Conservation (phyloP, 1,140 invertebrate species). For the Penaeus indicus region DNA sequence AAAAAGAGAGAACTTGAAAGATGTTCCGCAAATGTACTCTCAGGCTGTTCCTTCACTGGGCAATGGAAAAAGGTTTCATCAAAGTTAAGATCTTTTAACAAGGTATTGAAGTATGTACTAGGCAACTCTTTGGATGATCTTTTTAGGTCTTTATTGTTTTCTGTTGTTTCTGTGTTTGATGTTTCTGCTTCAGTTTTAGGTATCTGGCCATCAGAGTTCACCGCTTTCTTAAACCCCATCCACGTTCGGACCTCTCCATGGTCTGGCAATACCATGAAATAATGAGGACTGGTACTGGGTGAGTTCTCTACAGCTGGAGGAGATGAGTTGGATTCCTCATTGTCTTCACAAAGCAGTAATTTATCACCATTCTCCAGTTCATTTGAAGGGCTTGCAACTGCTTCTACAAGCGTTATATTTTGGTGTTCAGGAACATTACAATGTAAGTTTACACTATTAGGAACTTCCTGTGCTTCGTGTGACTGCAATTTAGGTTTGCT, state of each 20-base stretch:
- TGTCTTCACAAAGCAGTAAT: too few species aligned
- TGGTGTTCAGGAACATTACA: too few species aligned
- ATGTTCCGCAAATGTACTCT: constrained; percentile 41
- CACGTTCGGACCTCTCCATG: not conserved
- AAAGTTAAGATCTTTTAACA: constrained; percentile 47
- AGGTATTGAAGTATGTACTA: constrained; percentile 45
- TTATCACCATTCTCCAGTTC: too few species aligned
- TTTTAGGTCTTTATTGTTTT: not conserved
- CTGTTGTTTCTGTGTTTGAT: not conserved
- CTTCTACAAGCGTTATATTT: too few species aligned
- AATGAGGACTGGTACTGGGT: too few species aligned
- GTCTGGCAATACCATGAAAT: not conserved
- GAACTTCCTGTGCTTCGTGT: too few species aligned
- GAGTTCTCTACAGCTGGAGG: too few species aligned
- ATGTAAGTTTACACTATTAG: too few species aligned
- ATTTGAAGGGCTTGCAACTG: too few species aligned
- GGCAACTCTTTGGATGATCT: not conserved
- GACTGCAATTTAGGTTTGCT: too few species aligned
- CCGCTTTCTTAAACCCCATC: not conserved
- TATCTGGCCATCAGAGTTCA: not conserved
- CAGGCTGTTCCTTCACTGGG: constrained; percentile 34
- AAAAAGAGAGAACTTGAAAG: constrained; percentile 44
- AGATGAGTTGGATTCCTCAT: too few species aligned
- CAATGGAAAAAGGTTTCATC: constrained; percentile 55
- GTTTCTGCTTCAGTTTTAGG: not conserved